Conservation (phyloP, 2,797 vertebrate genomes). For the Phoeniculus purpureus region DNA sequence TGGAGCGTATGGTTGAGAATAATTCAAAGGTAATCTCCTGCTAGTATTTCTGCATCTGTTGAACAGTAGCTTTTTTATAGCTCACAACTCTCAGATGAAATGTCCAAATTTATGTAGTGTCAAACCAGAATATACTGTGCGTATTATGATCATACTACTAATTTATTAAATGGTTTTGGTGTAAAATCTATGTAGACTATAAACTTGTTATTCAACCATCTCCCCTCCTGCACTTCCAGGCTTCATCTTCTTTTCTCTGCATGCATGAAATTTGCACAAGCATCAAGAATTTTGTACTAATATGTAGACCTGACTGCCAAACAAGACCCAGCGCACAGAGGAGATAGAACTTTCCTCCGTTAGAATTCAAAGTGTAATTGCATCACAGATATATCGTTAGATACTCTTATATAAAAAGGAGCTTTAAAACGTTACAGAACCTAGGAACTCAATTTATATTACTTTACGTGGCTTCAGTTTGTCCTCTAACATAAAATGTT, state of each 20-base stretch:
- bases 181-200: background rate
- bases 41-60: background rate
- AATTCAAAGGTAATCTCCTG: background rate
- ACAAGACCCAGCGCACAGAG: background rate
- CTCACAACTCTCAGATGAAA: background rate
- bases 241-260: background rate
- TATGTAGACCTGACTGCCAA: background rate
- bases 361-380: background rate
- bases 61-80: background rate
- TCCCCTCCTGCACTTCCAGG: background rate
- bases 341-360: background rate
- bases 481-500: background rate
- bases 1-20: background rate
- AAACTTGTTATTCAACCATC: background rate
- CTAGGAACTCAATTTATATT: background rate
- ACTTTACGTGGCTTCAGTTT: background rate
- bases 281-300: background rate
- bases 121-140: background rate
- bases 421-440: background rate
- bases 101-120: background rate
- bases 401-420: background rate
- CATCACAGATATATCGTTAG: background rate
- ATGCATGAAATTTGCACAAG: background rate
- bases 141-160: background rate
- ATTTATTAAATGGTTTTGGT: background rate